Evolutionary conservation across 2,888 invertebrate species (phyloP), one percentile per base, ranked within the genome.

Genomic region (Idaea dimidiata): DNA sequence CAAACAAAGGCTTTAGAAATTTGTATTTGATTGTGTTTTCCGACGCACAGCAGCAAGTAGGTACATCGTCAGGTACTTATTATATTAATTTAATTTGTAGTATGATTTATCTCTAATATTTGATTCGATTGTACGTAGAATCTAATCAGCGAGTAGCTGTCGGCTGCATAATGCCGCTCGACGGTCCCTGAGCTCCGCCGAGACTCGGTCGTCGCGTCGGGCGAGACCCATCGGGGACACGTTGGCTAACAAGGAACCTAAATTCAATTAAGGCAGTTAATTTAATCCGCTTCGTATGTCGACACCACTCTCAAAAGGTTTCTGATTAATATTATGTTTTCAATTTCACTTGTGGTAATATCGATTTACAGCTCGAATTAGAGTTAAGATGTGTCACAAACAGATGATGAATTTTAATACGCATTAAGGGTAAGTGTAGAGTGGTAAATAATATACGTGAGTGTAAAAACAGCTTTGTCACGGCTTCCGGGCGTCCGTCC

Each of bases 191-290:
- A n/a, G n/a, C n/a, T n/a, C n/a, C n/a, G 43, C 43, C 43, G 43
- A 43, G 43, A 43, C 43, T 43, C 43, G n/a, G n/a, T n/a, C n/a
- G n/a, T n/a, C n/a, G n/a, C n/a, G n/a, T n/a, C n/a, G 43, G 14
- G 43, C 68, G 66, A 65, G 64, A 69, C 69, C 66, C 66, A 66
- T 71, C 73, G 69, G 86, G 87, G 88, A 86, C 89, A 88, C 88
- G 80, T 86, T 81, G 87, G 82, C 84, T 84, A 86, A 89, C 91
- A 89, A 89, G 87, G 82, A 89, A 86, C 87, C 90, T 87, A 89
- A 91, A 92, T 93, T 90, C 92, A 93, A 93, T 93, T 93, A 92
- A 87, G 89, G 80, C 87, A 87, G 91, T 93, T 92, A 91, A 93
- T 92, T 91, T 91, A 91, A 91, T 85, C 88, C 86, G 83, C 85